Percentiles rank a stretch among this genome's conserved stretches.
Evolutionary conservation across 2,113 vertebrate genomes (phyloP).

Genomic region (Cavia aperea): DNA sequence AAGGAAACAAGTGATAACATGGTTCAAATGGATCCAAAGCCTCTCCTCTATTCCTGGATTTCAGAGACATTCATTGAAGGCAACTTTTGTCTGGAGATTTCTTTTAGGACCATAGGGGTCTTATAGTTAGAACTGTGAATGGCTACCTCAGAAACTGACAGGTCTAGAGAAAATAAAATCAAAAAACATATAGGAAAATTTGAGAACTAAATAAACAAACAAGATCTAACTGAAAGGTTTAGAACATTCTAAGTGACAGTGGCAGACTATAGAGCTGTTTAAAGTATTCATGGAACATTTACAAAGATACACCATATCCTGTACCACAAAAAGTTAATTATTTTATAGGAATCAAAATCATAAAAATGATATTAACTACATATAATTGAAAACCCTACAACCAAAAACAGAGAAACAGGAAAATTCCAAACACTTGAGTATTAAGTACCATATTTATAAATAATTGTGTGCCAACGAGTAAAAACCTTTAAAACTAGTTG

Average conservation of each 20-base stretch:
- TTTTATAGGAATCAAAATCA: not conserved
- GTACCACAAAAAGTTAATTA: not conserved
- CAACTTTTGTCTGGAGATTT: not conserved
- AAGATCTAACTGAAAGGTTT: not conserved
- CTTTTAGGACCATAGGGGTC: not conserved
- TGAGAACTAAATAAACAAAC: not conserved
- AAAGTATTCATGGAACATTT: not conserved
- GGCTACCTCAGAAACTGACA: not conserved
- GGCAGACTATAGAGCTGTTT: not conserved
- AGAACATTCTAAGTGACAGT: not conserved
- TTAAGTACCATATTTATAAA: not conserved
- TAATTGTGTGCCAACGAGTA: not conserved
- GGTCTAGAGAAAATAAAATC: not conserved
- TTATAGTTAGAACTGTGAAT: not conserved
- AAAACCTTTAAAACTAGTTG: not conserved
- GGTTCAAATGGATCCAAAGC: not conserved
- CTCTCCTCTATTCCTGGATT: not conserved
- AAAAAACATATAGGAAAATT: not conserved
- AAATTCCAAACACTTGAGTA: not conserved
- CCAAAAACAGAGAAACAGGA: not conserved
- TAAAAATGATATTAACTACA: not conserved
- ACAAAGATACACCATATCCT: not conserved
- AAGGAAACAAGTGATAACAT: not conserved
- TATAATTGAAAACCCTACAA: not conserved
- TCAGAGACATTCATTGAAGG: accelerated